Conservation (phyloP, 2,888 invertebrate genomes). For the Lithophane socia region DNA sequence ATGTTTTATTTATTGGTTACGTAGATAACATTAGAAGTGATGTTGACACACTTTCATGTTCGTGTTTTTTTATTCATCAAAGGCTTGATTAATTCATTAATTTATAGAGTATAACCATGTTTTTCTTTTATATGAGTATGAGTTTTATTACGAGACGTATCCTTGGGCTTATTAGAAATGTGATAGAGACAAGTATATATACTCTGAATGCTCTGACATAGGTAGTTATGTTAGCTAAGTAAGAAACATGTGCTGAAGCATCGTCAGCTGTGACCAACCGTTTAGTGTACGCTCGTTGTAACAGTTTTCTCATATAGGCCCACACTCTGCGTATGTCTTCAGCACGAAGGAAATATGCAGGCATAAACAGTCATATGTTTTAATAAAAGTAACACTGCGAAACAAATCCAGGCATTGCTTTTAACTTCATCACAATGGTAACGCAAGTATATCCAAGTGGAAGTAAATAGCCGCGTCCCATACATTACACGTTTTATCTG, state of each 20-base stretch:
- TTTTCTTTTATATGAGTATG: not conserved
- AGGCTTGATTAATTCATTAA: slow-evolving; percentile 32
- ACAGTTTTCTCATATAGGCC: not conserved
- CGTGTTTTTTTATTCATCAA: slow-evolving; percentile 51
- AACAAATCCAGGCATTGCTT: slow-evolving; percentile 20
- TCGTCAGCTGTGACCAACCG: not conserved
- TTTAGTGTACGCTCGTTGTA: not conserved
- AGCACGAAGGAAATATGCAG: not conserved
- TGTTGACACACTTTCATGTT: slow-evolving; percentile 59
- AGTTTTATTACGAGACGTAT: not conserved
- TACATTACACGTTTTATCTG: slow-evolving; percentile 36
- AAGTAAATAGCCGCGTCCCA: slow-evolving; percentile 21
- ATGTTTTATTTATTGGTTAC: slow-evolving; percentile 72
- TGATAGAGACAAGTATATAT: not conserved
- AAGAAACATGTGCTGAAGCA: not conserved
- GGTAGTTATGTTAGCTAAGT: not conserved
- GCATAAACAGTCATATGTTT: not conserved
- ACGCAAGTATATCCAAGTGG: slow-evolving; percentile 25
- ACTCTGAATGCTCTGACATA: not conserved
- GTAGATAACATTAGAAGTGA: slow-evolving; percentile 52
- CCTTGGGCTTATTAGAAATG: not conserved
- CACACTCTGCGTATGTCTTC: not conserved
- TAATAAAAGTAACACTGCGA: slow-evolving; percentile 5
- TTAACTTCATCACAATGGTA: slow-evolving; percentile 20
- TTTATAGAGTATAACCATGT: slow-evolving; percentile 1